phyloP scores from a whole-genome alignment of 2,888 invertebrate genomes.

The Lasioglossum morio region DNA sequence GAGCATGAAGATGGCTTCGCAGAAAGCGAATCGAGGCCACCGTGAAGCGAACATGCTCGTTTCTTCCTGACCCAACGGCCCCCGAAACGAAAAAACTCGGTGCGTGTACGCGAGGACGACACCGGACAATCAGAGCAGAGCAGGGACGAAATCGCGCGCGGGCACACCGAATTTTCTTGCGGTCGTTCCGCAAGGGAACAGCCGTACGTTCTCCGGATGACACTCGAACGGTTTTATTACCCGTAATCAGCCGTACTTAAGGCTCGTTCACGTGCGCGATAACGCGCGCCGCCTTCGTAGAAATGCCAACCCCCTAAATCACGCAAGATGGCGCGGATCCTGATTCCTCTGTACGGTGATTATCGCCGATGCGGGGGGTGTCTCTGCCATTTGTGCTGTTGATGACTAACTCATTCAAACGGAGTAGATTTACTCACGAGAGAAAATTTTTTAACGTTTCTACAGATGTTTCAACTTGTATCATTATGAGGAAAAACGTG shows the following conservation, averaged over 20 bases:
- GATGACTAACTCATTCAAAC: neutral
- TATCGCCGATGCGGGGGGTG: neutral
- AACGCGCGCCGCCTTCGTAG: conserved; percentile 81
- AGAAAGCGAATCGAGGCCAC: conserved; percentile 71
- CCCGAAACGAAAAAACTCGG: conserved; percentile 54
- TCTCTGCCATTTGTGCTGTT: neutral
- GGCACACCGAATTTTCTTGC: conserved; percentile 54
- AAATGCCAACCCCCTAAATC: conserved; percentile 74
- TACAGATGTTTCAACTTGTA: neutral
- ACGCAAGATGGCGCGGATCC: conserved; percentile 33
- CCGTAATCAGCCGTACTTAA: conserved; percentile 79
- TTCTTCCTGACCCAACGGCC: conserved; percentile 39
- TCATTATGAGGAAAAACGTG: neutral
- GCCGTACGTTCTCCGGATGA: conserved; percentile 79
- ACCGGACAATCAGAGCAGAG: conserved; percentile 66
- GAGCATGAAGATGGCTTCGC: conserved; percentile 79
- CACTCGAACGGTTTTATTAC: conserved; percentile 82
- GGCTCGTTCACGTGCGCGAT: conserved; percentile 76
- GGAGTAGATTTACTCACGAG: neutral
- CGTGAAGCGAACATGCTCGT: conserved; percentile 54
- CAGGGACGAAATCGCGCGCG: neutral
- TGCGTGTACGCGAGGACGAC: conserved; percentile 44
- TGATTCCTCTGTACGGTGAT: neutral
- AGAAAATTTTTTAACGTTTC: neutral
- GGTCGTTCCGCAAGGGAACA: conserved; percentile 72